Conservation (phyloP, 2,797 vertebrate species). For the Pangasius sanitwongsei region DNA sequence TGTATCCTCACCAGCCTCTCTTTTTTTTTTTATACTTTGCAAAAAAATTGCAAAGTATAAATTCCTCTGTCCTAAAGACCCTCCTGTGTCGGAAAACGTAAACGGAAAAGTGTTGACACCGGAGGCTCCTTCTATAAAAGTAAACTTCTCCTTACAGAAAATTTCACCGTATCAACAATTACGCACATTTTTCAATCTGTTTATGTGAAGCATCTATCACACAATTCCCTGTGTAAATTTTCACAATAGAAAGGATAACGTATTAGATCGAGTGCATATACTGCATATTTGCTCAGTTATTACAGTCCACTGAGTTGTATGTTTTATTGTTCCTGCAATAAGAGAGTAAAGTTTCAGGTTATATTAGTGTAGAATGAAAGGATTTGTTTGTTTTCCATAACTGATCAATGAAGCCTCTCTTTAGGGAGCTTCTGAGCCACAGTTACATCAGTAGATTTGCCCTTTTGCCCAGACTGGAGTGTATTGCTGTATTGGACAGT, state of each 20-base stretch:
- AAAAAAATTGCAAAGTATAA: not conserved
- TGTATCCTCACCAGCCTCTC: not conserved
- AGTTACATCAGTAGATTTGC: not conserved
- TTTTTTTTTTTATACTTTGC: no score
- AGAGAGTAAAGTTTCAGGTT: not conserved
- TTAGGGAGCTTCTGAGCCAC: not conserved
- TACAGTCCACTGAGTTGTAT: not conserved
- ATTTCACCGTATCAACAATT: no score
- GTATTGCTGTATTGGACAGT: not conserved
- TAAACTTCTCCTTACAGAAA: not conserved
- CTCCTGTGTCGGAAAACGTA: not conserved
- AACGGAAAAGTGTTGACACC: not conserved
- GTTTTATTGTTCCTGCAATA: not conserved
- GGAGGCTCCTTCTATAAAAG: not conserved
- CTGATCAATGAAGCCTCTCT: not conserved
- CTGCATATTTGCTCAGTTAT: not conserved
- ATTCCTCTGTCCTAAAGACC: not conserved
- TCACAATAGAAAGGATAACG: not conserved
- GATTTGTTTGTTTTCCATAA: not conserved
- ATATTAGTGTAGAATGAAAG: not conserved
- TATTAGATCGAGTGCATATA: not conserved
- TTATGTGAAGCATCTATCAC: no score
- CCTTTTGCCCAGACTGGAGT: conserved; percentile 30
- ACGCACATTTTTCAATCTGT: no score
- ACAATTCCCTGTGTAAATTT: no score